phyloP scores from a whole-genome alignment of 2,113 vertebrate species.

The Arenaria interpres region DNA sequence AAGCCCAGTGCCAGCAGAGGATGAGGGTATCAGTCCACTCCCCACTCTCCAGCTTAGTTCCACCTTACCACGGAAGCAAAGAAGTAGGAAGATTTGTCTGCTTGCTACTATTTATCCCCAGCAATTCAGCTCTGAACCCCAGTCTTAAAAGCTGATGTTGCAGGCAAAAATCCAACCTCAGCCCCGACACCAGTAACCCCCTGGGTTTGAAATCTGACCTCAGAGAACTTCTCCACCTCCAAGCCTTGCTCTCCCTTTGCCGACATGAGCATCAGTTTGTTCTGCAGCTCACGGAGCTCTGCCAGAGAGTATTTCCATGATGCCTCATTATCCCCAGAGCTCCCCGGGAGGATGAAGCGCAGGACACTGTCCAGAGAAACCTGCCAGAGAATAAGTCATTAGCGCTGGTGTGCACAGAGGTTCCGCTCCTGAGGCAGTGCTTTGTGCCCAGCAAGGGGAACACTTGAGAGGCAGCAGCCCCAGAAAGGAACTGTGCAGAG shows the following conservation, averaged over 20 bases:
- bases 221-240: slow-evolving; percentile 90
- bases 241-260: slow-evolving; percentile 87
- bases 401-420: accelerated
- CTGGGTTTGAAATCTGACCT: slow-evolving; percentile 73
- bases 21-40: background rate
- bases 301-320: slow-evolving; percentile 80
- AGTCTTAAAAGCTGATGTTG: background rate
- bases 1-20: background rate
- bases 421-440: background rate
- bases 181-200: background rate
- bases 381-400: slow-evolving; percentile 55
- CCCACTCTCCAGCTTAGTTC: background rate
- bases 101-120: background rate
- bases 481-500: background rate
- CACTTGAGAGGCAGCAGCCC: background rate
- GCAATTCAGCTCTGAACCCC: background rate
- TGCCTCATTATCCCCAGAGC: slow-evolving; percentile 41
- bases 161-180: background rate
- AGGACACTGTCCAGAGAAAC: slow-evolving; percentile 82
- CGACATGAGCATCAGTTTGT: slow-evolving; percentile 98
- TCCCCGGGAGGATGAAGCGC: slow-evolving; percentile 76
- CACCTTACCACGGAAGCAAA: background rate
- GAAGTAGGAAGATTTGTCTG: background rate
- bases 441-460: background rate
- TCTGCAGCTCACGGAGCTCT: slow-evolving; percentile 89